Conservation (phyloP, 2,888 invertebrate species). For the Acleris emargana region DNA sequence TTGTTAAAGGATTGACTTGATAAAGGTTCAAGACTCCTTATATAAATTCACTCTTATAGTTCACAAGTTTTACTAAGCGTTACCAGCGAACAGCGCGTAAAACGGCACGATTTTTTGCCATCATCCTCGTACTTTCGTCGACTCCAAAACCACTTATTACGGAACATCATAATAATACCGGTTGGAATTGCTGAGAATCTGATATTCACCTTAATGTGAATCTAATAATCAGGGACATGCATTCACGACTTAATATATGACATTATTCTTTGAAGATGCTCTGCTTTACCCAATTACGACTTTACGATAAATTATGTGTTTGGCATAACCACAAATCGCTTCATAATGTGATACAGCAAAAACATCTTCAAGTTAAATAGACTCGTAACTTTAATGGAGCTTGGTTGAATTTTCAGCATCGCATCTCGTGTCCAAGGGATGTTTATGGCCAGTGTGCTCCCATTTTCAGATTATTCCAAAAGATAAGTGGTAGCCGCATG, state of each 20-base stretch:
- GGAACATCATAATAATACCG: slow-evolving; percentile 9
- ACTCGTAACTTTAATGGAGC: slow-evolving; percentile 10
- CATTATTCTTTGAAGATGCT: slow-evolving; percentile 63
- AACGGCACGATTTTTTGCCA: neutral
- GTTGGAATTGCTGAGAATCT: slow-evolving; percentile 39
- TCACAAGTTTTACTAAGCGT: neutral
- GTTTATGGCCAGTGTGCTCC: slow-evolving; percentile 55
- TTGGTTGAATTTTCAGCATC: slow-evolving; percentile 39
- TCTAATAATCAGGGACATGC: slow-evolving; percentile 45
- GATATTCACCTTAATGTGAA: slow-evolving; percentile 34
- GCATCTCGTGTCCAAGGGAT: slow-evolving; percentile 37
- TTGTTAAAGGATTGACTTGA: no score
- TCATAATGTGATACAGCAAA: slow-evolving; percentile 41
- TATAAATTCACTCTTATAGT: neutral
- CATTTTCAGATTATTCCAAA: slow-evolving; percentile 77
- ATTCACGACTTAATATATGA: slow-evolving; percentile 56
- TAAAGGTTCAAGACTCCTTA: no score
- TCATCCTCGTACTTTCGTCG: neutral
- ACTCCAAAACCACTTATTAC: slow-evolving; percentile 12
- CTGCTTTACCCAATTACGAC: slow-evolving; percentile 67
- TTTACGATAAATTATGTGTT: slow-evolving; percentile 76
- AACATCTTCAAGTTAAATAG: slow-evolving; percentile 30
- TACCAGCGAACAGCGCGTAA: neutral
- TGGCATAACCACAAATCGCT: slow-evolving; percentile 45
- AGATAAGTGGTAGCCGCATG: slow-evolving; percentile 78